Base-by-base conservation (phyloP, 2,113 vertebrate genomes). In the Ginglymostoma cirratum region DNA sequence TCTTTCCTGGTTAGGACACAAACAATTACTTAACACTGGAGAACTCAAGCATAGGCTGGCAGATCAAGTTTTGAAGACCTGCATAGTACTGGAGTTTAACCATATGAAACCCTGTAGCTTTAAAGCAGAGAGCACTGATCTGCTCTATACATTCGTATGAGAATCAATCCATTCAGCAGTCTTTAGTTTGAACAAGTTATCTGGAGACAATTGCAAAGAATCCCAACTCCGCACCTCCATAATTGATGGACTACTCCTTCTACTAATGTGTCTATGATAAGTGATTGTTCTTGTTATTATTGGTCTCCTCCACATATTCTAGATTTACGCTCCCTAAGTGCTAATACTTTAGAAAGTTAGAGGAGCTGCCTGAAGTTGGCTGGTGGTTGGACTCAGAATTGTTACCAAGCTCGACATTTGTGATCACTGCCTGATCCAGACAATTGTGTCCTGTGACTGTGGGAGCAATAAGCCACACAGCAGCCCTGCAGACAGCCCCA, bases 351-450 rank as follows among this genome's bases (percentile, higher is more conserved):
- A 38, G 89, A 21, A 93, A 66, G 61, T 66, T 93, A 5, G 61
- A 66, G 89, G 15, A 67, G 34, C 30, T 93, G 61, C 87, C 61
- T 67, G 89, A 67, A 34, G 34, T 67, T 67, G 61, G 89, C 89
- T 93, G 61, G n/a, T 66, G 61, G 89, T 66, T 67, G 34, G n/a
- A 45, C 1, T 93, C 89, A 38, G 89, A 93, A 66, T 5, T 67
- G 89, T 19, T 93, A 61, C 89, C 89, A 93, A 65, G 21, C 1
- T 90, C 27, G n/a, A 93, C n/a, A 65, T 92, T 92, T 92, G 87
- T 65, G 14, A 34, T 34, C n/a, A 34, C n/a, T 93, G 89, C 89
- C 89, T 66, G 89, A 93, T 21, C 15, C 21, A 93, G 65, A 93
- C 89, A 93, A 93, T 93, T 34, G 34, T 67, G 89, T 38, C 38